Evolutionary conservation across 2,797 vertebrate species (phyloP), one percentile per base, ranked within the genome.

Genomic region (Brotula barbata): DNA sequence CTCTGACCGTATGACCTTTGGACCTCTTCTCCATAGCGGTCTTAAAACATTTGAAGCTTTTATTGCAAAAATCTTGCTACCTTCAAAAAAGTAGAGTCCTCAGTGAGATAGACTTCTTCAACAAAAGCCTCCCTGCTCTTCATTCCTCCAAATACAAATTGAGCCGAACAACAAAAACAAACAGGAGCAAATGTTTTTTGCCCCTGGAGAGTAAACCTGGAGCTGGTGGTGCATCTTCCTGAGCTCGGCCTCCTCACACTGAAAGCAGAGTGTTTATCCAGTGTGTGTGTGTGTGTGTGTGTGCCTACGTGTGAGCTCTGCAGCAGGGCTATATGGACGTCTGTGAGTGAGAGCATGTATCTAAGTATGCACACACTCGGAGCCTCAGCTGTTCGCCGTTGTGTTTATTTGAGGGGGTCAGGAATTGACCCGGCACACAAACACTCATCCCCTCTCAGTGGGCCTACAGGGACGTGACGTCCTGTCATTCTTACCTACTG

Each of bases 401-500:
- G 74, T 85, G 71, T 90, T 89, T 87, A 82, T 87, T 67, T 77
- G 76, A 68, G 21, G 41, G 42, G 85, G 85, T 89, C 80, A 82
- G 73, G 37, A 64, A 10, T 48, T 87, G 85, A 90, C 84, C 83
- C 58, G 12, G 64, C 73, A 82, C 73, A 79, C 80, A 87, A 87
- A 85, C 85, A 83, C 80, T 78, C 68, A 64, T 56, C 72, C 61
- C 40, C 31, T 78, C 82, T 67, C 70, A 34, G 59, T 15, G 60
- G 16, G 58, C 57, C 80, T 76, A 68, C 40, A 2, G 68, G 73
- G 80, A 67, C 25, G 40, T 25, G 31, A n/a, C 0, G 12, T 40
- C 54, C 57, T 50, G 64, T 82, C 80, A 58, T 70, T 81, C 71
- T 57, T 69, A 21, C 57, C 59, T 68, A n/a, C n/a, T 36, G 1